These are phyloP conservation scores for Apomyelois bistriatella DNA, from an alignment of 2,888 invertebrate species.

Conservation along the genomic window DNA sequence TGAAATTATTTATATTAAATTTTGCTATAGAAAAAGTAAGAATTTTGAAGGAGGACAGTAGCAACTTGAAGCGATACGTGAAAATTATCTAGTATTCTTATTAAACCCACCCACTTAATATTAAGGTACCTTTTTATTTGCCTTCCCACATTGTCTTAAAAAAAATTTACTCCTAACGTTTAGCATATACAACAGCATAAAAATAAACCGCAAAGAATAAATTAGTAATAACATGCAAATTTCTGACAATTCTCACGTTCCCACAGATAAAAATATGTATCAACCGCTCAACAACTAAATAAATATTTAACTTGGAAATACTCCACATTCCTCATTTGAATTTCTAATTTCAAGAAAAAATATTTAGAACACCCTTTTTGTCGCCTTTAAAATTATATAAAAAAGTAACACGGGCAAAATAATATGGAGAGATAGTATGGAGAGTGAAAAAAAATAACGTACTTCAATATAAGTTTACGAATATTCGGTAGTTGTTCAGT, in stretches of 20 bases:
- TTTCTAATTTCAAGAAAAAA: slow-evolving; percentile 3
- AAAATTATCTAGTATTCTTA: too few species aligned
- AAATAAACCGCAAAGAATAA: neutral
- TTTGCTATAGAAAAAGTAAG: too few species aligned
- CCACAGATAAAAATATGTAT: slow-evolving; percentile 1
- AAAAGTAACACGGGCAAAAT: neutral
- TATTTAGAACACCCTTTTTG: neutral
- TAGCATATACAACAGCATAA: too few species aligned
- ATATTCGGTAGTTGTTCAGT: too few species aligned
- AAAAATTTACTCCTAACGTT: neutral
- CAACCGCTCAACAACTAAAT: slow-evolving; percentile 3
- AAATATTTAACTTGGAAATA: slow-evolving; percentile 8
- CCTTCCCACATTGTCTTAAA: neutral
- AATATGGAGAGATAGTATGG: too few species aligned
- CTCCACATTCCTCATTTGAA: neutral
- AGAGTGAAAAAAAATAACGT: too few species aligned
- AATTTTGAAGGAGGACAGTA: too few species aligned
- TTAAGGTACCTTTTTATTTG: neutral
- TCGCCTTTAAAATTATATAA: neutral
- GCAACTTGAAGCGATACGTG: too few species aligned
- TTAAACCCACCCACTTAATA: too few species aligned
- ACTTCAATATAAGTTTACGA: too few species aligned
- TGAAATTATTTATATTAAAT: too few species aligned
- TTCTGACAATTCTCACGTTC: neutral
- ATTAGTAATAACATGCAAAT: neutral